Evolutionary conservation across 2,888 invertebrate genomes (phyloP).

Genomic region (Tetranychus piercei): DNA sequence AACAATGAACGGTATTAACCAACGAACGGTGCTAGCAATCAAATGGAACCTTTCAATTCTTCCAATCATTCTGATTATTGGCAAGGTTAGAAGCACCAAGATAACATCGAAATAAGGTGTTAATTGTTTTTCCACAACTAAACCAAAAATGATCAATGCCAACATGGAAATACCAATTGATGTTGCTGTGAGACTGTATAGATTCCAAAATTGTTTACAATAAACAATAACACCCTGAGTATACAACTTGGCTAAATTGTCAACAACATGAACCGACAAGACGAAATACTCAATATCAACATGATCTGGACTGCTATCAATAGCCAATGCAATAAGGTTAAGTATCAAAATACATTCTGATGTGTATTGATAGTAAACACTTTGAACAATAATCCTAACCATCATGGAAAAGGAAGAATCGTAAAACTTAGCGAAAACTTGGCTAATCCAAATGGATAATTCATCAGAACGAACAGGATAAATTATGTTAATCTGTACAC

Average conservation of each 20-base stretch:
- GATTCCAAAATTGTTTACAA: conserved; percentile 34
- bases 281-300: conserved; percentile 33
- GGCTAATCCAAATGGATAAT: conserved; percentile 19
- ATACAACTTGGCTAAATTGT: conserved; percentile 36
- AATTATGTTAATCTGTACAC: conserved; percentile 34
- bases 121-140: not conserved
- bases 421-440: conserved; percentile 22
- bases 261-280: conserved; percentile 33
- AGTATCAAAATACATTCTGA: conserved; percentile 35
- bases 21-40: conserved; percentile 35
- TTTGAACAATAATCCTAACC: conserved; percentile 23
- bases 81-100: conserved; percentile 35
- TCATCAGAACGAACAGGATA: conserved; percentile 29
- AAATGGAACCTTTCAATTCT: conserved; percentile 35
- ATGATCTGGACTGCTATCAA: conserved; percentile 26
- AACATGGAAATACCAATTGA: conserved; percentile 30
- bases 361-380: conserved; percentile 34
- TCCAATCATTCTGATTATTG: conserved; percentile 35
- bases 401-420: conserved; percentile 20
- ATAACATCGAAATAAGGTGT: conserved; percentile 32
- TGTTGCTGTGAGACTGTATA: conserved; percentile 37
- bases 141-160: conserved; percentile 11
- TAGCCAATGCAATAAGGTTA: conserved; percentile 35
- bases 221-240: conserved; percentile 33
- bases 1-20: conserved; percentile 35